Evolutionary conservation across 1,140 invertebrate genomes (phyloP), one percentile per base, ranked within the genome.

Genomic region (Dermatophagoides farinae): DNA sequence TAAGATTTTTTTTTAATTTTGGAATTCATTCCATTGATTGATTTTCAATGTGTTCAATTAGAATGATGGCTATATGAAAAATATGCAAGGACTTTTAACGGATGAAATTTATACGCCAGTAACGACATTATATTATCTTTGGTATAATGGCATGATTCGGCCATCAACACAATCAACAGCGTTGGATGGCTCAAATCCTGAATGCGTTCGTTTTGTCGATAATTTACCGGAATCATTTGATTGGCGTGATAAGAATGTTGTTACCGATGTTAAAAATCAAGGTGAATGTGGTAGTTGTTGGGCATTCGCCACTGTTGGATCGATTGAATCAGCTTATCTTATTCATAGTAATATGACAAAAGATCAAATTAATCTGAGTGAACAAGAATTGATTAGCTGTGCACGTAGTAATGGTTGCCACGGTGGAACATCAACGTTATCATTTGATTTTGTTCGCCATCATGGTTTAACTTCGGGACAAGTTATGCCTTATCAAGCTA

Each of bases 321-420:
- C 46, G 18, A 18, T 47, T 18, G 46, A 47, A 23, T 47, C 46
- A 20, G 46, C 46, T 18, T 47, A 20, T 18, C 46, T 47, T 2
- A 18, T 47, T 18, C 1, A 47, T 9, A 20, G 6, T 23, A 1
- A 6, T n/a, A n/a, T n/a, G n/a, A n/a, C n/a, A 18, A 20, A 18
- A 1, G 9, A 31, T 22, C 6, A 1, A 25, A 16, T 53, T 14
- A 90, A 88, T 6, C 78, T 98, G 0, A 92, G 88, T 64, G 93
- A 97, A 75, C 92, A 98, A 76, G 96, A 97, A 72, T 75, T 97
- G 52, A 79, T 97, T 37, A 92, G 97, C 75, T 97, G 93, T 70
- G 92, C 88, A 0, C 80, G 78, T 60, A 91, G 85, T 68, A 90
- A 89, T 14, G 92, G 92, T 50, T 97, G 92, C 73, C 81, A 87